These are phyloP conservation scores for Leptinotarsa tumamoca DNA, from an alignment of 2,888 invertebrate species.

Conservation along the genomic window DNA sequence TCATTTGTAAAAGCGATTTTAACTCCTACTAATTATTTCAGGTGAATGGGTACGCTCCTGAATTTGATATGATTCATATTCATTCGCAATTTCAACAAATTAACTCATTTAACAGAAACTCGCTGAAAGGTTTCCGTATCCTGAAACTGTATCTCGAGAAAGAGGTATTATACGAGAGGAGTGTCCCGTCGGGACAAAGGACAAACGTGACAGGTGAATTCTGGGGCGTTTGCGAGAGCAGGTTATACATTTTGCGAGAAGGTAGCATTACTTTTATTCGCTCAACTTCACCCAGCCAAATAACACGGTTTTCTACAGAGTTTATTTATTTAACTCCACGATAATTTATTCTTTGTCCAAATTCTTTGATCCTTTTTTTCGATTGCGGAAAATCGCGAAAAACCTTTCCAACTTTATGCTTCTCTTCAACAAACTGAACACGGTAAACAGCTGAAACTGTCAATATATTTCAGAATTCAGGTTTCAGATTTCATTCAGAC, in stretches of 20 bases:
- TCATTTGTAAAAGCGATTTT: too few species aligned
- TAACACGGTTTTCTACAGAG: neutral
- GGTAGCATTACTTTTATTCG: constrained; percentile 1
- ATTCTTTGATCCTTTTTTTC: too few species aligned
- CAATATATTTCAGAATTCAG: too few species aligned
- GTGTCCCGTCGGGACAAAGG: constrained; percentile 19
- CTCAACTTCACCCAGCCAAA: neutral
- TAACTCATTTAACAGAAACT: neutral
- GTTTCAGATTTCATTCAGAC: too few species aligned
- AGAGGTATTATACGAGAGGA: neutral
- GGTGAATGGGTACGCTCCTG: neutral
- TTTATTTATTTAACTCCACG: neutral
- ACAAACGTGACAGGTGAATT: neutral
- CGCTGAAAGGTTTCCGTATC: neutral
- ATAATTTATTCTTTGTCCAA: too few species aligned
- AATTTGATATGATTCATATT: neutral
- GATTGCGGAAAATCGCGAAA: too few species aligned
- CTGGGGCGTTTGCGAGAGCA: neutral
- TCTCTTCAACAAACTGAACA: too few species aligned
- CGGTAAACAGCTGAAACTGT: too few species aligned
- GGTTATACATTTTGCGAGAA: neutral
- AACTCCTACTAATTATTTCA: too few species aligned
- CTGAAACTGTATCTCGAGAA: neutral
- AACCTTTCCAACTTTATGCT: too few species aligned
- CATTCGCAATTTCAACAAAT: neutral